Percentiles rank a stretch among this genome's conserved stretches.
These are phyloP conservation scores for Ischnus inquisitorius DNA, from an alignment of 2,888 invertebrate species.

Conservation along the genomic window DNA sequence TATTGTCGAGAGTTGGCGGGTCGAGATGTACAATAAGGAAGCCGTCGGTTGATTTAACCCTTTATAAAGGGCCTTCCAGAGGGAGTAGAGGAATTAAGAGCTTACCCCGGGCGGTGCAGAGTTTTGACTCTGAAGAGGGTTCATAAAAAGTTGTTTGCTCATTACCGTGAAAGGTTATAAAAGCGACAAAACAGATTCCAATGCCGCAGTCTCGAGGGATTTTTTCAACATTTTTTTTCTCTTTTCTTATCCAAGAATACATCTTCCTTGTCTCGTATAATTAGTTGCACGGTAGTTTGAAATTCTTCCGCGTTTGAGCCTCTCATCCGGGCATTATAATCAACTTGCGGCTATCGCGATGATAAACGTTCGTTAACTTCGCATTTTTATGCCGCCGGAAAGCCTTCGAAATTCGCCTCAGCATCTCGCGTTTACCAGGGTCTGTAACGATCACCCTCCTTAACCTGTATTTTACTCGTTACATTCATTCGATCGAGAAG, in stretches of 20 bases:
- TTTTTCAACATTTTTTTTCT: constrained; percentile 15
- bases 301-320: neutral
- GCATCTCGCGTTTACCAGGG: no score
- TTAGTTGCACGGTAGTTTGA: no score
- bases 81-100: neutral
- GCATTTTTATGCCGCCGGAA: neutral
- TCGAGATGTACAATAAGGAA: neutral
- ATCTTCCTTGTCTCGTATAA: constrained; percentile 33
- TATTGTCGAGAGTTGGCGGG: neutral
- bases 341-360: neutral
- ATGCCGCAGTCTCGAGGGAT: constrained; percentile 2
- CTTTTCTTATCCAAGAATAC: neutral
- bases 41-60: neutral
- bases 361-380: neutral
- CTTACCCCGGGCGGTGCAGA: neutral
- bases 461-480: no score
- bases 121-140: neutral
- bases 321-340: neutral
- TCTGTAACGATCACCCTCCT: no score
- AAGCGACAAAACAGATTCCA: neutral
- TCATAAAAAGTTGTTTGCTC: neutral
- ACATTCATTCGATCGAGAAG: neutral
- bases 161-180: neutral
- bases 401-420: no score
- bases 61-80: neutral